phyloP scores from a whole-genome alignment of 2,113 vertebrate species.

The Numida meleagris region DNA sequence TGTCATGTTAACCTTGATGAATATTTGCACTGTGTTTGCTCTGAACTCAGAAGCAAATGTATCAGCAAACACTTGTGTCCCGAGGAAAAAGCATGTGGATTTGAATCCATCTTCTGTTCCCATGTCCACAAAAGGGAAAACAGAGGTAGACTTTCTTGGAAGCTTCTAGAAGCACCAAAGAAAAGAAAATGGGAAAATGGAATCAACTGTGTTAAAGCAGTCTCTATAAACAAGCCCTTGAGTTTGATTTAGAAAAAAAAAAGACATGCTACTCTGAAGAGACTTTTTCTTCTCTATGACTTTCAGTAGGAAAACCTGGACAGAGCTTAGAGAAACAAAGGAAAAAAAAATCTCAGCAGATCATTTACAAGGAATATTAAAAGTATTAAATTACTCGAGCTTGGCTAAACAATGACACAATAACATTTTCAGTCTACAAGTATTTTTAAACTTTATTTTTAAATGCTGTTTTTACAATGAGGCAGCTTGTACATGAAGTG shows the following conservation, averaged over 20 bases:
- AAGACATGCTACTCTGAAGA: background rate
- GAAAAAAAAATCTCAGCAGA: background rate
- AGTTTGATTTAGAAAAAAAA: background rate
- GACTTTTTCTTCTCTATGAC: background rate
- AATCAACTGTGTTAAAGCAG: background rate
- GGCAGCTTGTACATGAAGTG: background rate
- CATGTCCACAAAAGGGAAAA: conserved; percentile 4
- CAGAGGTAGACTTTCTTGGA: background rate
- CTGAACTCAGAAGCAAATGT: background rate
- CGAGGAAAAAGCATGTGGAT: background rate
- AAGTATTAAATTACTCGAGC: conserved; percentile 31
- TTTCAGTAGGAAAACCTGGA: background rate
- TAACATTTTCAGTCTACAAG: conserved; percentile 25
- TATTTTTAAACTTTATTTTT: conserved; percentile 64
- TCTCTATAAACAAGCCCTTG: background rate
- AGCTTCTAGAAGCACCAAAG: background rate
- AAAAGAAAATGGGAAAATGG: background rate
- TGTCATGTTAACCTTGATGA: background rate
- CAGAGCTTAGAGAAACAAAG: background rate
- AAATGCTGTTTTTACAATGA: conserved; percentile 42
- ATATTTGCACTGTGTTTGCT: background rate
- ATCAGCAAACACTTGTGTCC: background rate
- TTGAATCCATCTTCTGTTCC: background rate
- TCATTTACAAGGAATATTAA: conserved; percentile 1
- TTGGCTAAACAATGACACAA: conserved; percentile 45